Conservation (phyloP, 1,140 invertebrate genomes). For the Drosophila burlai region DNA sequence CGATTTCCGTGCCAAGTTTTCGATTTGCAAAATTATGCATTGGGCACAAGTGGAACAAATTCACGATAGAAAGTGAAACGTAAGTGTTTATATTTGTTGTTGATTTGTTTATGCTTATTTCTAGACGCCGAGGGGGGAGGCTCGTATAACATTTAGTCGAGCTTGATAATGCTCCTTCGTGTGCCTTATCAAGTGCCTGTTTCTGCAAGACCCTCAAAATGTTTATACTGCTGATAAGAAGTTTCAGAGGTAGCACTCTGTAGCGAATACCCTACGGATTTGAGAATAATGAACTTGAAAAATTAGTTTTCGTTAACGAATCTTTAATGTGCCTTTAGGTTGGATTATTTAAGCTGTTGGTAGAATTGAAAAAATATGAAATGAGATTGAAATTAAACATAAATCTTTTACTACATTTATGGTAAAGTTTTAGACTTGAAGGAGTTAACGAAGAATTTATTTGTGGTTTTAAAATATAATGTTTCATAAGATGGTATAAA, state of each 20-base stretch:
- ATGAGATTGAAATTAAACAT: too few relatives aligned
- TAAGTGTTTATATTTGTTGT: conserved; percentile 1
- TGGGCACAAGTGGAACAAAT: conserved; percentile 37
- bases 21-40: conserved; percentile 48
- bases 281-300: neutral
- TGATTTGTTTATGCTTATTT: conserved; percentile 31
- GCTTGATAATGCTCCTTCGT: conserved; percentile 18
- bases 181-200: conserved; percentile 14
- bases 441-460: too few relatives aligned
- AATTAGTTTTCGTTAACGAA: neutral
- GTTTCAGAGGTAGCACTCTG: neutral
- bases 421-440: too few relatives aligned
- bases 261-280: neutral
- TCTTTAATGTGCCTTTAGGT: neutral
- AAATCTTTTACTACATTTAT: too few relatives aligned
- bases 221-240: conserved; percentile 24
- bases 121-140: neutral
- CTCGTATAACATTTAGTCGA: conserved; percentile 4
- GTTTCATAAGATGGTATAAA: too few relatives aligned
- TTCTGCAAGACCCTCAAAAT: conserved; percentile 26
- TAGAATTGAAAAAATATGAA: too few relatives aligned
- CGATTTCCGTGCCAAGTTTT: conserved; percentile 35
- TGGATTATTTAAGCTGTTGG: neutral
- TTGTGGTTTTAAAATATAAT: too few relatives aligned
- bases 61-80: conserved; percentile 50